A percentile compares a stretch with the other conserved stretches of the same genome.
Evolutionary conservation across 2,113 vertebrate genomes (phyloP).

Genomic region (Callipepla squamata): DNA sequence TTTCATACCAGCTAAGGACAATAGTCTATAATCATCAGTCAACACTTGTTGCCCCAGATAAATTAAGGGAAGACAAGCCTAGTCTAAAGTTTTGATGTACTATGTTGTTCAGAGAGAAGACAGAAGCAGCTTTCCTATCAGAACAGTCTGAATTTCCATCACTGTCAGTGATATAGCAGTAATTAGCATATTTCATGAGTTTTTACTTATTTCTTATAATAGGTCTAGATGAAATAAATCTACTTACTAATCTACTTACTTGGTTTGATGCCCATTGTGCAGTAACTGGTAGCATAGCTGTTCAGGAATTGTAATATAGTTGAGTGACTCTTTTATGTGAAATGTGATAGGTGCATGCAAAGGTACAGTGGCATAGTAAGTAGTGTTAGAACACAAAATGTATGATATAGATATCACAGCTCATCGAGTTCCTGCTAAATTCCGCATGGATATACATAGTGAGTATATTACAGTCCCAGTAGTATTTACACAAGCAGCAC

Average conservation of each 20-base stretch:
- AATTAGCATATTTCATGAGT: not conserved
- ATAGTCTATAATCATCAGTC: not conserved
- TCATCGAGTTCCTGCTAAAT: not conserved
- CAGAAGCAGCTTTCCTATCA: not conserved
- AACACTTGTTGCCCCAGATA: not conserved
- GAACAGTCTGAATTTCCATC: not conserved
- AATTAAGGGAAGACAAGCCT: not conserved
- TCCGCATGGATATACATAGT: not conserved
- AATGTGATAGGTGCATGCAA: not conserved
- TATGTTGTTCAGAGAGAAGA: not conserved
- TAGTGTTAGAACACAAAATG: not conserved
- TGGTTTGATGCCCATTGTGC: not conserved
- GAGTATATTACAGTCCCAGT: not conserved
- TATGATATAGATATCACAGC: not conserved
- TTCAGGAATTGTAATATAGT: not conserved
- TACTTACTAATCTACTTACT: not conserved
- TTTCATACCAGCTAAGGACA: not conserved
- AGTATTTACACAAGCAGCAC: not conserved
- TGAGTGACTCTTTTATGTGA: not conserved
- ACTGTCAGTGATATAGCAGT: not conserved
- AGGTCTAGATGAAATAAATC: not conserved
- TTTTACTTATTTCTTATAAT: not conserved
- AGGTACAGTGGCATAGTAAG: not conserved
- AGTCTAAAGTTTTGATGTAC: not conserved
- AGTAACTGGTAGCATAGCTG: not conserved